Conservation (phyloP, 1,140 invertebrate species). For the Drosophila truncata region DNA sequence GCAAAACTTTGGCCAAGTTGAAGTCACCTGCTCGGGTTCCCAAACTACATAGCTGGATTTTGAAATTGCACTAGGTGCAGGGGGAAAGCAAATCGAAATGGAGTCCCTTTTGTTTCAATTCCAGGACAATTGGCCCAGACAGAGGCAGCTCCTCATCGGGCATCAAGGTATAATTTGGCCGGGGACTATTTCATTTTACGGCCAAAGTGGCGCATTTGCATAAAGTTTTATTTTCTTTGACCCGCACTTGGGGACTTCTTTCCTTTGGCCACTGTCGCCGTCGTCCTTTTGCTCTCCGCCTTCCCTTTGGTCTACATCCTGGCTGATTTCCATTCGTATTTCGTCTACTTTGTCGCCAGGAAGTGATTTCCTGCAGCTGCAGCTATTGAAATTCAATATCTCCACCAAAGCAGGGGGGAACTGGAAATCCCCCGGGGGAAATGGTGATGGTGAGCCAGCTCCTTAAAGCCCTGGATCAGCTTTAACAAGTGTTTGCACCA, state of each 20-base stretch:
- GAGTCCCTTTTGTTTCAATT: constrained; percentile 76
- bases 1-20: constrained; percentile 69
- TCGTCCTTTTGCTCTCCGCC: constrained; percentile 13
- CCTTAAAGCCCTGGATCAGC: constrained; percentile 61
- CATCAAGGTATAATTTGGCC: constrained; percentile 81
- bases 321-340: constrained; percentile 47
- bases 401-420: constrained; percentile 17
- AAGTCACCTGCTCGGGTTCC: constrained; percentile 79
- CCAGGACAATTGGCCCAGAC: constrained; percentile 57
- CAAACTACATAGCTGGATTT: constrained; percentile 57
- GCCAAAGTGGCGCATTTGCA: constrained; percentile 81
- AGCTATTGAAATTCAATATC: constrained; percentile 79
- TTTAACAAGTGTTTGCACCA: constrained; percentile 68
- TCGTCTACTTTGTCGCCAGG: constrained; percentile 64
- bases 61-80: not conserved
- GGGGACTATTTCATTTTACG: constrained; percentile 82
- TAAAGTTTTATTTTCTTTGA: constrained; percentile 83
- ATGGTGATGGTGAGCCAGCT: not conserved
- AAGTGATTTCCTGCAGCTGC: constrained; percentile 74
- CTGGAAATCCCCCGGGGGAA: constrained; percentile 4
- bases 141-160: constrained; percentile 65
- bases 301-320: constrained; percentile 6
- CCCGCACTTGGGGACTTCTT: constrained; percentile 75
- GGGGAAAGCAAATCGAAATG: constrained; percentile 15
- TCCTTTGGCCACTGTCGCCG: constrained; percentile 32